These are phyloP conservation scores for Neodon shergylaensis DNA, from an alignment of 2,113 vertebrate species.

Conservation along the genomic window DNA sequence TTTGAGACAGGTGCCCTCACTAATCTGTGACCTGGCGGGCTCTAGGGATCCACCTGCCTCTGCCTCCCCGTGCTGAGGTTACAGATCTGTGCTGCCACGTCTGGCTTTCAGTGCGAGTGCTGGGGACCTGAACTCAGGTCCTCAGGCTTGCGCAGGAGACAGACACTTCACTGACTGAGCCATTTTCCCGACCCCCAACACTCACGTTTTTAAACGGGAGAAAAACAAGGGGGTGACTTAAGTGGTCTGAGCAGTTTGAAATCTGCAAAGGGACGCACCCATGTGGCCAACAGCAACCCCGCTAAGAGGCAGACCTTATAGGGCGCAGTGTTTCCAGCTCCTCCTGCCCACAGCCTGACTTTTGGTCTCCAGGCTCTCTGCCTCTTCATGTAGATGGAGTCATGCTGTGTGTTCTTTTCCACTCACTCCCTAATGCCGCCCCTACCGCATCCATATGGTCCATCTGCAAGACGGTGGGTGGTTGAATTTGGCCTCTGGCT, in stretches of 20 bases:
- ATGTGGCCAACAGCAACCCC: neutral
- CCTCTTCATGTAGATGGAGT: neutral
- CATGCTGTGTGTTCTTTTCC: fast-evolving
- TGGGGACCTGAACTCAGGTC: neutral
- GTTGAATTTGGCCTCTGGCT: neutral
- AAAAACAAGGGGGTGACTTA: neutral
- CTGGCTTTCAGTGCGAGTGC: neutral
- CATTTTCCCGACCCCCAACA: neutral
- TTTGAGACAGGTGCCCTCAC: neutral
- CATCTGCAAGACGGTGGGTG: neutral
- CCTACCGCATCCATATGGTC: fast-evolving
- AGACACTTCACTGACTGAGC: no score
- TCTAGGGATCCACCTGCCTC: neutral
- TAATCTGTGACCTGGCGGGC: neutral
- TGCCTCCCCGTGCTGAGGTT: neutral
- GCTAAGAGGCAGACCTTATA: fast-evolving
- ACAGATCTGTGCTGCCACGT: neutral
- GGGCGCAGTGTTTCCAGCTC: neutral
- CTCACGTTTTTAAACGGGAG: neutral
- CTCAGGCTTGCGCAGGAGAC: neutral
- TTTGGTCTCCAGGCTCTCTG: fast-evolving
- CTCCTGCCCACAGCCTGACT: neutral
- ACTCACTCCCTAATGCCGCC: fast-evolving
- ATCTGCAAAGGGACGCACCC: neutral
- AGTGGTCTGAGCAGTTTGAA: fast-evolving